Evolutionary conservation across 2,888 invertebrate species (phyloP), one percentile per base, ranked within the genome.

Genomic region (Vesta saturnalis): DNA sequence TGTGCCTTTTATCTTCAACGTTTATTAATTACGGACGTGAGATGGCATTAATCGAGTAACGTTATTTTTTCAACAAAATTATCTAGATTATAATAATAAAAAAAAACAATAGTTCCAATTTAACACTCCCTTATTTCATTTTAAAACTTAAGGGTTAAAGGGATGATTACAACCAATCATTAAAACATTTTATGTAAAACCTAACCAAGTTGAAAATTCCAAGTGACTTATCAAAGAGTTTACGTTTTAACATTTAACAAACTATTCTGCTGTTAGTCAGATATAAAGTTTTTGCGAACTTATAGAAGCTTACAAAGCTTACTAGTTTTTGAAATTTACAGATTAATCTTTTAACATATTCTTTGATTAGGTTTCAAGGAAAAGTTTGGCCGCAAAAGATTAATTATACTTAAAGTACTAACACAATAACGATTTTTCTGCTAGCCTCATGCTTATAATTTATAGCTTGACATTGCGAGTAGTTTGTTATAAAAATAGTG

Each of bases 1-100:
- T 58, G 61, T 39, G 57, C 57, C 58, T 67, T 67, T 62, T 67
- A 61, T 67, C 66, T 67, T 46, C 58, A 10, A 47, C 61, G 43
- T 67, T 67, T 67, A 67, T 67, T 67, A 67, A 67, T 67, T 67
- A 62, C 57, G 21, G 56, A 62, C 67, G 67, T 67, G 67, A 67
- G 61, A 47, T 56, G 18, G 67, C 56, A 67, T 67, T 21, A n/a
- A 39, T 39, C n/a, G 8, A 8, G 8, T 8, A 8, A 39, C 8
- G 21, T 21, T 52, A 3, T 19, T 21, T 52, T 52, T 52, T 8
- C 52, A 19, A 52, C 8, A 39, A 39, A 6, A 6, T 30, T 10
- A 10, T 30, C 6, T 30, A 30, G 30, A 6, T 30, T 5, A 10
- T 30, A 30, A 10, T n/a, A n/a, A n/a, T n/a, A n/a, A n/a, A n/a